Evolutionary conservation across 2,113 vertebrate species (phyloP).

Genomic region (Axis porcinus): DNA sequence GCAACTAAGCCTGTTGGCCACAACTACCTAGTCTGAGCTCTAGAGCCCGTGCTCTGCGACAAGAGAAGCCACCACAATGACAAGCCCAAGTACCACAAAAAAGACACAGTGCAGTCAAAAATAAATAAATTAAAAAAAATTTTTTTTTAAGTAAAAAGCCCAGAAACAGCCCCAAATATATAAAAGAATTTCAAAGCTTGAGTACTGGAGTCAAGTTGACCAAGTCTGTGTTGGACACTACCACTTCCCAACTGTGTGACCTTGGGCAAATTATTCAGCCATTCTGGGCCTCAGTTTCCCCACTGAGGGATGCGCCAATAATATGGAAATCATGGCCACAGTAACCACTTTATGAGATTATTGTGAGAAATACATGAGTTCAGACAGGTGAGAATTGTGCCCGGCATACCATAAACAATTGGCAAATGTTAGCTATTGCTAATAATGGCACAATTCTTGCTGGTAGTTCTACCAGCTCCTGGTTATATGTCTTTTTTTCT

Average conservation of each 20-base stretch:
- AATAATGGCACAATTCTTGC: neutral
- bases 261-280: neutral
- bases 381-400: neutral
- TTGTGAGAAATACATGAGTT: neutral
- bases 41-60: fast-evolving
- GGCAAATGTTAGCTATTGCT: neutral
- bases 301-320: neutral
- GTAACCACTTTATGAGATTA: neutral
- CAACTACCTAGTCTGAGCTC: neutral
- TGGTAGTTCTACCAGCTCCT: neutral
- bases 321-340: neutral
- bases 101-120: neutral
- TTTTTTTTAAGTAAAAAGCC: neutral
- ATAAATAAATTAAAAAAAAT: neutral
- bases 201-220: neutral
- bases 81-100: neutral
- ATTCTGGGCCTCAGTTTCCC: neutral
- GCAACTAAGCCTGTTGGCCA: neutral
- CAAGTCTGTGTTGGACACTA: neutral
- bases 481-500: neutral
- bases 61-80: neutral
- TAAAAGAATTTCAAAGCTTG: neutral
- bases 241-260: neutral
- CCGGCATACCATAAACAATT: neutral
- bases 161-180: neutral